Evolutionary conservation across 2,888 invertebrate species (phyloP).

Genomic region (Platerodrilus igneus): DNA sequence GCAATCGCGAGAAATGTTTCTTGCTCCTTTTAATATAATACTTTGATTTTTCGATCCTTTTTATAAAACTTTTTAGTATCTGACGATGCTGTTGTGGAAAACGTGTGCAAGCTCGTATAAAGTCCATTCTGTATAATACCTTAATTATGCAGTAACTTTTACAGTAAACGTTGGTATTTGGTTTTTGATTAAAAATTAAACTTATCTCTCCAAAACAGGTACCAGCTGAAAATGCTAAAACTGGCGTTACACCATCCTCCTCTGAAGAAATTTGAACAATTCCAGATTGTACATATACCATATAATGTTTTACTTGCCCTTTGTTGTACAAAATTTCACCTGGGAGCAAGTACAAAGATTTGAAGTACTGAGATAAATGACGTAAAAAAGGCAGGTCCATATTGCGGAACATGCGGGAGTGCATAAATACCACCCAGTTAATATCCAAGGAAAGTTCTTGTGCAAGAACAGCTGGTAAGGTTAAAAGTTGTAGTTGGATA

Average conservation of each 20-base stretch:
- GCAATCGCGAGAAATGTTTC: too few relatives aligned
- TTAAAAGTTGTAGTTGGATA: background rate
- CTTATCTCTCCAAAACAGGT: slow-evolving; percentile 29
- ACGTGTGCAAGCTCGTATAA: slow-evolving; percentile 17
- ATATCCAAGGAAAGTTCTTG: slow-evolving; percentile 21
- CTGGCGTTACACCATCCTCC: slow-evolving; percentile 32
- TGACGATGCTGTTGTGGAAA: slow-evolving; percentile 1
- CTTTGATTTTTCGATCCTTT: slow-evolving; percentile 3
- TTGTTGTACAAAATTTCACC: slow-evolving; percentile 27
- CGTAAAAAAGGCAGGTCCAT: slow-evolving; percentile 25
- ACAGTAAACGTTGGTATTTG: slow-evolving; percentile 26
- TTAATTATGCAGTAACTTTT: slow-evolving; percentile 29
- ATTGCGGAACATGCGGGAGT: slow-evolving; percentile 29
- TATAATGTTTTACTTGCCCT: slow-evolving; percentile 18
- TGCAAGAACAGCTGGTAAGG: background rate
- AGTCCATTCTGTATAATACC: slow-evolving; percentile 20
- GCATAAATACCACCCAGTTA: slow-evolving; percentile 25
- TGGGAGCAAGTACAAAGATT: slow-evolving; percentile 24
- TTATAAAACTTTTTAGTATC: background rate
- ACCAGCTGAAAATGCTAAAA: slow-evolving; percentile 30
- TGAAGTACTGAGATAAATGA: slow-evolving; percentile 20
- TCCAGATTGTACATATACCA: slow-evolving; percentile 31
- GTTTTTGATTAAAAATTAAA: slow-evolving; percentile 24
- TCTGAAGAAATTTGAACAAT: slow-evolving; percentile 31
- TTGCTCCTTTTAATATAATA: too few relatives aligned